These are phyloP conservation scores for Forbesichthys papilliferus DNA, from an alignment of 2,113 vertebrate genomes.

Conservation along the genomic window DNA sequence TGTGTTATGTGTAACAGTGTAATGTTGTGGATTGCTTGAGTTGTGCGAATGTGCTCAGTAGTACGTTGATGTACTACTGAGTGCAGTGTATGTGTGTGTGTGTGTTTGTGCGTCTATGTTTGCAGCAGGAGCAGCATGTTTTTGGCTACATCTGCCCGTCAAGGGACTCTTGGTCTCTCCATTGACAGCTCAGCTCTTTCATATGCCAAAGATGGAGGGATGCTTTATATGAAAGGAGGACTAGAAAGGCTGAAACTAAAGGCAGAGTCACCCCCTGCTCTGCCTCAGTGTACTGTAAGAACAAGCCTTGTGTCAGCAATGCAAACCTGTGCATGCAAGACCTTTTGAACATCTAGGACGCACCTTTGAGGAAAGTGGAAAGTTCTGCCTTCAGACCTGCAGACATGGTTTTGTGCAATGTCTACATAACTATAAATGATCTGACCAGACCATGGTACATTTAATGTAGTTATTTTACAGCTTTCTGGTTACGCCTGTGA, in stretches of 20 bases:
- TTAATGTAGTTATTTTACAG: no score
- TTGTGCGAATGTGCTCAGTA: neutral
- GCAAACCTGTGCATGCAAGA: conserved; percentile 9
- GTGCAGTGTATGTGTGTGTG: neutral
- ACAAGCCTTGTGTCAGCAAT: conserved; percentile 11
- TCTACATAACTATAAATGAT: no score
- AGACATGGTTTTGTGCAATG: neutral
- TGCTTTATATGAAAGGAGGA: conserved; percentile 36
- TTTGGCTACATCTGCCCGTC: conserved; percentile 32
- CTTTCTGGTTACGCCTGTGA: no score
- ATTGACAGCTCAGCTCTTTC: conserved; percentile 38
- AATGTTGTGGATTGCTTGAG: neutral
- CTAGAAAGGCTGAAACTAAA: conserved; percentile 37
- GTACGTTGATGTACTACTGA: neutral
- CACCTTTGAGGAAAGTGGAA: conserved; percentile 3
- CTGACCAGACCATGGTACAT: no score
- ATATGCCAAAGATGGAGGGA: conserved; percentile 34
- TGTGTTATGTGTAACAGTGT: conserved; percentile 5
- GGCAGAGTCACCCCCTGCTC: conserved; percentile 18
- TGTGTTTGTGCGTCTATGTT: neutral
- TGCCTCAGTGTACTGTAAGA: conserved; percentile 38
- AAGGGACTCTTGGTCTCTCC: conserved; percentile 26
- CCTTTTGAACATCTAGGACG: neutral
- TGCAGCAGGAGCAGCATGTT: conserved; percentile 11
- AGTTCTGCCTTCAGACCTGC: neutral